phyloP scores from a whole-genome alignment of 2,888 invertebrate species.

The Eupithecia subumbrata region DNA sequence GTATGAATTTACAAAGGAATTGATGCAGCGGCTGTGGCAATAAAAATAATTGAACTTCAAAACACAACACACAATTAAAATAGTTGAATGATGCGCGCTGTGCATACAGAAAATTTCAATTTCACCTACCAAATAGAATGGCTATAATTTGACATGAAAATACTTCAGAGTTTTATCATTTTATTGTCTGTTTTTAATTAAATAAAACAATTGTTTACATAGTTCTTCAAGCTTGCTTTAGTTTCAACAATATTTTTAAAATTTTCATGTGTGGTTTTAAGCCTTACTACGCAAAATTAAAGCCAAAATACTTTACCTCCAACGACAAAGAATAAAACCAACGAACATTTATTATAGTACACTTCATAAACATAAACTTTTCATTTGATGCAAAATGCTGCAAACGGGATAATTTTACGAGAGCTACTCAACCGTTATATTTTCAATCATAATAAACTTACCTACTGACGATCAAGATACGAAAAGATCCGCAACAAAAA shows the following conservation, averaged over 20 bases:
- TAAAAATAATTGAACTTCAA: neutral
- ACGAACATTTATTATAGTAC: neutral
- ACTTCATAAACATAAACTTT: slow-evolving; percentile 4
- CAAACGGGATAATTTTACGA: slow-evolving; percentile 10
- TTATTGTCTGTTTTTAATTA: neutral
- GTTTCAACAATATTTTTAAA: neutral
- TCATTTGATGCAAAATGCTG: slow-evolving; percentile 6
- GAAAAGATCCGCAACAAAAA: slow-evolving; percentile 32
- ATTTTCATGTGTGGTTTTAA: neutral
- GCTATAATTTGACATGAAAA: slow-evolving; percentile 25
- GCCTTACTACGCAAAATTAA: neutral
- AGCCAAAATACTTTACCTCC: neutral
- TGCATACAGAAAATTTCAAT: slow-evolving; percentile 45
- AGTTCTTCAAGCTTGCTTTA: neutral
- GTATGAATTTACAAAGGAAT: neutral
- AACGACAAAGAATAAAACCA: neutral
- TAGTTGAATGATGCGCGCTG: slow-evolving; percentile 3
- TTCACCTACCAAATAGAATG: slow-evolving; percentile 50
- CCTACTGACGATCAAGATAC: slow-evolving; percentile 23
- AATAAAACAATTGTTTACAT: neutral
- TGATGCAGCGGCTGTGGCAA: neutral
- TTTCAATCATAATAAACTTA: slow-evolving; percentile 31
- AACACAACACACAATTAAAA: neutral
- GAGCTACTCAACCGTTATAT: slow-evolving; percentile 19
- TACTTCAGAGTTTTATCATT: neutral